These are phyloP conservation scores for Pyralis farinalis DNA, from an alignment of 2,888 invertebrate genomes.

Conservation along the genomic window DNA sequence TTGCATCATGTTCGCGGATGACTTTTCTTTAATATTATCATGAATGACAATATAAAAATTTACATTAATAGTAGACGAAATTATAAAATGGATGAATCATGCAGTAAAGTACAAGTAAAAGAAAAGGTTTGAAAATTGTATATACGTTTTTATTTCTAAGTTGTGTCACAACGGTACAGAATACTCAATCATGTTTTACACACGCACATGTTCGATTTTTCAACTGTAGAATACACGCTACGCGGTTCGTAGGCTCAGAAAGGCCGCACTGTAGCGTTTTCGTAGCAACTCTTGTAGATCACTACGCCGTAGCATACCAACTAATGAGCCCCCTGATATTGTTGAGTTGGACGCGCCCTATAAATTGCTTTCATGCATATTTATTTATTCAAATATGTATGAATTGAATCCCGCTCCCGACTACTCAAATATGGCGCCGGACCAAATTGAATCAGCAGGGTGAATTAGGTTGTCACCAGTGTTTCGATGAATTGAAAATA, in stretches of 20 bases:
- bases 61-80: too few species aligned
- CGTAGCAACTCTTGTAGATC: conserved; percentile 53
- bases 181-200: too few species aligned
- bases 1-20: too few species aligned
- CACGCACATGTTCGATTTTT: too few species aligned
- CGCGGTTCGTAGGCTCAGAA: conserved; percentile 29
- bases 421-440: conserved; percentile 72
- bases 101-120: too few species aligned
- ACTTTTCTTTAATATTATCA: too few species aligned
- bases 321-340: conserved; percentile 73
- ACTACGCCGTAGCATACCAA: conserved; percentile 40
- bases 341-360: conserved; percentile 58
- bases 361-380: conserved; percentile 81
- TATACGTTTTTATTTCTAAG: too few species aligned
- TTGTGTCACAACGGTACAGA: too few species aligned
- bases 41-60: too few species aligned
- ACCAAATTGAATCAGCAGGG: conserved; percentile 69
- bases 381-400: conserved; percentile 81
- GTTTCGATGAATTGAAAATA: conserved; percentile 7
- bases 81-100: too few species aligned
- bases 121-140: too few species aligned
- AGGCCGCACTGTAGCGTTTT: conserved; percentile 36
- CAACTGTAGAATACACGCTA: too few species aligned
- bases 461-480: conserved; percentile 57
- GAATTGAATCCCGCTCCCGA: conserved; percentile 73